phyloP scores from a whole-genome alignment of 2,113 vertebrate genomes.

The Clupea harengus region DNA sequence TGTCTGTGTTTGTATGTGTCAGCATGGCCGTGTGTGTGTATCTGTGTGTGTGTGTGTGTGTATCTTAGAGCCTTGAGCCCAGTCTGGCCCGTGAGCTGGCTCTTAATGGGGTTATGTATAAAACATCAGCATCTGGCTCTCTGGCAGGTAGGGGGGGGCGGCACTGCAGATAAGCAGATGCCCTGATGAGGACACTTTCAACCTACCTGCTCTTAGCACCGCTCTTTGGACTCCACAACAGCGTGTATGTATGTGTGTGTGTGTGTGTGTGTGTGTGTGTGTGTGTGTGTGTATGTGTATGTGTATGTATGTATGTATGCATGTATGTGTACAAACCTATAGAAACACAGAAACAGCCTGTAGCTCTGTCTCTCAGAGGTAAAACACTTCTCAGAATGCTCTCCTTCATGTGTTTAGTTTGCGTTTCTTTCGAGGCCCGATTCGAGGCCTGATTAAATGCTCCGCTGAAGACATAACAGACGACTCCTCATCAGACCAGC shows the following conservation, averaged over 20 bases:
- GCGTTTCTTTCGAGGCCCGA: too few relatives aligned
- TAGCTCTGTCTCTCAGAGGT: background rate
- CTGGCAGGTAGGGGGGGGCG: constrained; percentile 16
- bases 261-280: too few relatives aligned
- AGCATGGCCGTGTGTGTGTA: background rate
- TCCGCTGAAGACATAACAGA: background rate
- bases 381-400: too few relatives aligned
- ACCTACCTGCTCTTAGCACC: too few relatives aligned
- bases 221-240: background rate
- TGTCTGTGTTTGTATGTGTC: background rate
- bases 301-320: background rate
- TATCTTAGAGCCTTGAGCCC: constrained; percentile 26
- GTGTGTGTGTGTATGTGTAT: too few relatives aligned
- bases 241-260: too few relatives aligned
- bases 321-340: background rate
- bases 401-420: too few relatives aligned
- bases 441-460: too few relatives aligned
- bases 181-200: background rate
- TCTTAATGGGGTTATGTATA: constrained; percentile 45
- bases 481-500: constrained; percentile 19
- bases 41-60: constrained; percentile 13
- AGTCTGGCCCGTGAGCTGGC: constrained; percentile 24
- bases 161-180: constrained; percentile 26
- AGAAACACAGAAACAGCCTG: background rate
- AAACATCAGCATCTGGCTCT: constrained; percentile 46